Evolutionary conservation across 2,113 vertebrate species (phyloP).

Genomic region (Scolopax mira): DNA sequence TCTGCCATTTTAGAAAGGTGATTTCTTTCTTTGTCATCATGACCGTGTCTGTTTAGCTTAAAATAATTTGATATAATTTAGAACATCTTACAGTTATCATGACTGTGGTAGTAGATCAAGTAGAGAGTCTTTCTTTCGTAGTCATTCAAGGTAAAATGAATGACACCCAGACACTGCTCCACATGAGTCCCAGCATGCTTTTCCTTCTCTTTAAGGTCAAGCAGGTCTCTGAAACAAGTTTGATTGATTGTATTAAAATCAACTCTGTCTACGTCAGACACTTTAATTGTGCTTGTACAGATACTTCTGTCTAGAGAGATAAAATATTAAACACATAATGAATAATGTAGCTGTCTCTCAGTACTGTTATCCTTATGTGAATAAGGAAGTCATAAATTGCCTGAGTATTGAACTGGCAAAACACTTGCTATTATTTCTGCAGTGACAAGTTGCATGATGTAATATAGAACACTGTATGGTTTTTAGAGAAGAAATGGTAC

Average conservation of each 20-base stretch:
- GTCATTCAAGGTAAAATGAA: not conserved
- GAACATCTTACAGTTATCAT: not conserved
- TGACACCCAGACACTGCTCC: not conserved
- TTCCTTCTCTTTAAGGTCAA: slow-evolving; percentile 5
- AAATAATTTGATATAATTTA: not conserved
- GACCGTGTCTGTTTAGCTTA: not conserved
- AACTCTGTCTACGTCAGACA: not conserved
- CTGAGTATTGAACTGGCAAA: not conserved
- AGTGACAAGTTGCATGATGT: not conserved
- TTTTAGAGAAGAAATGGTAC: not conserved
- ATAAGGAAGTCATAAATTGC: slow-evolving; percentile 6
- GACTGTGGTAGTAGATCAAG: not conserved
- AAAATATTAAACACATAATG: slow-evolving; percentile 44
- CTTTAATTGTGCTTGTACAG: slow-evolving; percentile 29
- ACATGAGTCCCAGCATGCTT: not conserved
- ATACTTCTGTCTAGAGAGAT: not conserved
- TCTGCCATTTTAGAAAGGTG: not conserved
- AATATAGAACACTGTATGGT: not conserved
- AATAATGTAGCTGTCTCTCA: slow-evolving; percentile 36
- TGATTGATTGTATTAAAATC: slow-evolving; percentile 13
- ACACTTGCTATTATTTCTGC: not conserved
- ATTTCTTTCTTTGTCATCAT: not conserved
- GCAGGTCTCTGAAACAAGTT: not conserved
- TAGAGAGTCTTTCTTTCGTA: not conserved
- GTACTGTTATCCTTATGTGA: slow-evolving; percentile 11